A percentile compares a stretch with the other conserved stretches of the same genome.
Evolutionary conservation across 2,888 invertebrate species (phyloP).

Genomic region (Drosophila kambysellisi): DNA sequence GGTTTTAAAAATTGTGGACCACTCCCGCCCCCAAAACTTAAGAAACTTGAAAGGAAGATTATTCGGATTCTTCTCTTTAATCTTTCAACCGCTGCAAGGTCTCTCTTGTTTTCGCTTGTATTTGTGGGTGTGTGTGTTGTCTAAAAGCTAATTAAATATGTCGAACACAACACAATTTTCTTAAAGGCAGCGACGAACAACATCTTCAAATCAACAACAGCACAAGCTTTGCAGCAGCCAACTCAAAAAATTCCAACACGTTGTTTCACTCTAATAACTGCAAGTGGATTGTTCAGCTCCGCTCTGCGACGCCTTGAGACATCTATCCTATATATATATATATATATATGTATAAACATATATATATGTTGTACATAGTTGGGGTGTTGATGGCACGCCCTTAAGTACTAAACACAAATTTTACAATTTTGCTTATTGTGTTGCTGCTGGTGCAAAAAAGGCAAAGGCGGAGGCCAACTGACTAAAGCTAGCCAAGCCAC

Average conservation of each 20-base stretch:
- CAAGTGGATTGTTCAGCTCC: constrained; percentile 41
- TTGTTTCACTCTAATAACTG: constrained; percentile 48
- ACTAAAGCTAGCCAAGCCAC: constrained; percentile 27
- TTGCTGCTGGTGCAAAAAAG: constrained; percentile 8
- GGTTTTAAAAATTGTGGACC: no score
- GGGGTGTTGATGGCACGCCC: constrained; percentile 18
- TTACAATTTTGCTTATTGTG: constrained; percentile 62
- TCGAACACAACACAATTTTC: constrained; percentile 54
- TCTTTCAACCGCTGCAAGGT: no score
- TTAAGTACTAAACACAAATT: constrained; percentile 54
- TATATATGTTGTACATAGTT: constrained; percentile 1
- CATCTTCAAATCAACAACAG: constrained; percentile 23
- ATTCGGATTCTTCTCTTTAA: no score
- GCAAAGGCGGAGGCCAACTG: constrained; percentile 1
- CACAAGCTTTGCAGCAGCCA: constrained; percentile 15
- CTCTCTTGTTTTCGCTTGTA: no score
- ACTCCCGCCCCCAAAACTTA: no score
- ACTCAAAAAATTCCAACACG: constrained; percentile 20
- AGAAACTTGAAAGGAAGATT: no score
- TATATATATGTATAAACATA: constrained; percentile 9
- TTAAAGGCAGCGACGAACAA: constrained; percentile 25
- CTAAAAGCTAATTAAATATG: constrained; percentile 65
- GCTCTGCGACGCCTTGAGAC: constrained; percentile 47
- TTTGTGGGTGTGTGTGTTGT: not conserved
- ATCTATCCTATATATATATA: constrained; percentile 17